These are phyloP conservation scores for Halichoerus grypus DNA, from an alignment of 2,113 vertebrate genomes.

Conservation along the genomic window DNA sequence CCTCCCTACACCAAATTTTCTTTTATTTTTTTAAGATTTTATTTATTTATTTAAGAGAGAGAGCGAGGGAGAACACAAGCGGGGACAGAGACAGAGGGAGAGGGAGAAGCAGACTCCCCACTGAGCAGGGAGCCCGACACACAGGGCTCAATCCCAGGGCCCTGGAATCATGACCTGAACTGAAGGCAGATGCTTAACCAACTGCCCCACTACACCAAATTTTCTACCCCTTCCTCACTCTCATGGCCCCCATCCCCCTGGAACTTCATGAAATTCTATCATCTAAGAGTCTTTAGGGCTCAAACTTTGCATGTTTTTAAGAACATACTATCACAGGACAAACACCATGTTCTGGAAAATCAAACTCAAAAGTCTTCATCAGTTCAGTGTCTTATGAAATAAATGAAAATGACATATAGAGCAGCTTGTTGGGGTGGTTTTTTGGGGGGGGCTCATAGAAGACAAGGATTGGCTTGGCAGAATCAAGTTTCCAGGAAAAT, in stretches of 20 bases:
- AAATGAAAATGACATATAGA: background rate
- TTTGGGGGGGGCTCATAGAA: rapidly evolving
- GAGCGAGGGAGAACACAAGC: background rate
- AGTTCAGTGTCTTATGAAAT: background rate
- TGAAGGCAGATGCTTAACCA: too few species aligned
- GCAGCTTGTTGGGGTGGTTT: background rate
- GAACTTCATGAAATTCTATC: background rate
- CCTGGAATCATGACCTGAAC: too few species aligned
- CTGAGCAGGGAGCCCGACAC: background rate
- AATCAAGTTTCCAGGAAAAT: background rate
- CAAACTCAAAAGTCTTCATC: background rate
- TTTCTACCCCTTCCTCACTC: background rate
- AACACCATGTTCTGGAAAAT: background rate
- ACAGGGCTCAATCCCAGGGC: too few species aligned
- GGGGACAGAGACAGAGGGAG: background rate
- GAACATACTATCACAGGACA: background rate
- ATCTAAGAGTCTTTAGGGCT: background rate
- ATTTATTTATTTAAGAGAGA: background rate
- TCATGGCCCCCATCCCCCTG: background rate
- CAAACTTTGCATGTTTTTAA: background rate
- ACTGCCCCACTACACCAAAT: too few species aligned
- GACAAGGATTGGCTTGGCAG: background rate
- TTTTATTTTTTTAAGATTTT: background rate
- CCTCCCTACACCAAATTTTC: background rate
- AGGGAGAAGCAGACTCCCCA: background rate